A percentile compares a stretch with the other conserved stretches of the same genome.
Conservation (phyloP, 2,113 vertebrate species). For the Toxostoma redivivum region DNA sequence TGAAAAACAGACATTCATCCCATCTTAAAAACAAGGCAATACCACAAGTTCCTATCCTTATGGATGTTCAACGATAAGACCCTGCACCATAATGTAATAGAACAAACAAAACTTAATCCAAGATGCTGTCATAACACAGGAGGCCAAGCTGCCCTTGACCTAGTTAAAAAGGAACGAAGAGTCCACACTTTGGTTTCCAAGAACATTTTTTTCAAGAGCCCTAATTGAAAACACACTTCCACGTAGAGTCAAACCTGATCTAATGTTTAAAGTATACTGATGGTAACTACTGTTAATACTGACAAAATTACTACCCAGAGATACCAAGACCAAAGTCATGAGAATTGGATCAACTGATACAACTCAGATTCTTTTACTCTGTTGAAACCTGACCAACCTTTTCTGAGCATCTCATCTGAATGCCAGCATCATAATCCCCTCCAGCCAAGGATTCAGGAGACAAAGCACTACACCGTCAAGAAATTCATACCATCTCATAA, state of each 20-base stretch:
- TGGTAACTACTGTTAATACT: background rate
- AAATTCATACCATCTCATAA: background rate
- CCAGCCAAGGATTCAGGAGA: background rate
- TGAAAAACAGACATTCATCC: background rate
- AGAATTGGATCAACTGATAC: background rate
- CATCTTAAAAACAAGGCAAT: background rate
- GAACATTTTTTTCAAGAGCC: background rate
- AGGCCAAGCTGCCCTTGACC: background rate
- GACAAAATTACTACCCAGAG: background rate
- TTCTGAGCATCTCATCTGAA: background rate
- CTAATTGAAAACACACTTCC: background rate
- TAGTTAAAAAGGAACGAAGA: background rate
- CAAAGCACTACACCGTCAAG: background rate
- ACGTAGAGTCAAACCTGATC: background rate
- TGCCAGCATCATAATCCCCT: rapidly evolving
- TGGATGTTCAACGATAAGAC: background rate
- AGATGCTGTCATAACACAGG: background rate
- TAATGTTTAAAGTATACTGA: background rate
- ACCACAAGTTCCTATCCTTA: background rate
- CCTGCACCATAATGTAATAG: background rate
- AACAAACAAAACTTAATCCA: background rate
- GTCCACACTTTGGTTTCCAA: background rate
- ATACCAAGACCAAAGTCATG: background rate
- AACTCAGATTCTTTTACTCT: background rate
- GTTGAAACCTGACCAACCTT: background rate